Evolutionary conservation across 2,113 vertebrate genomes (phyloP).

Genomic region (Mesembrinibis cayennensis): DNA sequence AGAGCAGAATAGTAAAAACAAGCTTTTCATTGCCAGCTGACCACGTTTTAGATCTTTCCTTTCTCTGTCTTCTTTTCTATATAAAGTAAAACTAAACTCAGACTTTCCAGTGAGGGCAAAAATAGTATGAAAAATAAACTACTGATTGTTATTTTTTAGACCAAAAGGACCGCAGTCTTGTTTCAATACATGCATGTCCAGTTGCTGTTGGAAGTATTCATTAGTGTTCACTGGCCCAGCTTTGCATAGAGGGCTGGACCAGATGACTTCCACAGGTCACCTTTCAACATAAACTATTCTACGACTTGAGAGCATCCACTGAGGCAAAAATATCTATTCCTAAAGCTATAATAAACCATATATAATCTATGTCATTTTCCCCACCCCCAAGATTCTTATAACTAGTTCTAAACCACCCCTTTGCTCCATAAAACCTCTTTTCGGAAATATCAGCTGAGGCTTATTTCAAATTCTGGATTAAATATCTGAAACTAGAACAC

Average conservation of each 20-base stretch:
- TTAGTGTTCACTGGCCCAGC: not conserved
- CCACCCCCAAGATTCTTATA: not conserved
- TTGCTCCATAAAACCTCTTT: not conserved
- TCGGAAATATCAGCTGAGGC: not conserved
- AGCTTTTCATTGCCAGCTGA: not conserved
- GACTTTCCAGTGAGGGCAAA: not conserved
- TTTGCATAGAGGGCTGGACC: not conserved
- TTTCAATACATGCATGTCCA: not conserved
- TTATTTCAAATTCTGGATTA: not conserved
- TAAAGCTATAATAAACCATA: not conserved
- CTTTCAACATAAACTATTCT: not conserved
- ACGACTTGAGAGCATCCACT: not conserved
- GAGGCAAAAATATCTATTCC: not conserved
- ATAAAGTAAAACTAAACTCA: not conserved
- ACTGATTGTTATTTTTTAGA: not conserved
- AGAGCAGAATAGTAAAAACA: not conserved
- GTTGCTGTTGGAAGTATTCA: not conserved
- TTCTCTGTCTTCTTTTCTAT: not conserved
- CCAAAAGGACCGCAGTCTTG: not conserved
- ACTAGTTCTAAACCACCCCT: not conserved
- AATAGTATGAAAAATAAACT: not conserved
- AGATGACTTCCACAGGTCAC: not conserved
- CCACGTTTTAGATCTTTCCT: not conserved
- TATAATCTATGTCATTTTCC: not conserved
- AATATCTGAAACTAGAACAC: not conserved